Base-by-base conservation (phyloP, 2,797 vertebrate species). In the Sebastes baramenuke region DNA sequence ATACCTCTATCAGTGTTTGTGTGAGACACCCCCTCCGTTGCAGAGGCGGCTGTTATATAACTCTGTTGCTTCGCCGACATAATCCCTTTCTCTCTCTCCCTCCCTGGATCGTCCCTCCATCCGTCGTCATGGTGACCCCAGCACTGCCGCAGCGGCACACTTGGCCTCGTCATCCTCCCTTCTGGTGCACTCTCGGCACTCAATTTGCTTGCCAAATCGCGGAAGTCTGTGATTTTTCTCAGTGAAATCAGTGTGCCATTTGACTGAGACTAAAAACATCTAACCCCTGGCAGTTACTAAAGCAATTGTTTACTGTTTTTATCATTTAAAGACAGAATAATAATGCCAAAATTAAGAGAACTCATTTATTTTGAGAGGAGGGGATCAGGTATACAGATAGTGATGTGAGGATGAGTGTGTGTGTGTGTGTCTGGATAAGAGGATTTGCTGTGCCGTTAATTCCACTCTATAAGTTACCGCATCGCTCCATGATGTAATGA, bases 121-220 rank as follows among this genome's bases (percentile, higher is more conserved):
- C 89, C 54, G 90, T 94, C 67, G 74, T 58, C 92, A 93, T 93
- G 92, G 91, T 79, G 87, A 93, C 84, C 77, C 79, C 72, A 69
- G 78, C 83, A 80, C 75, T 88, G 80, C 87, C 60, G 87, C 90
- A 83, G 83, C 74, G 8, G 62, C 87, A 70, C 78, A 78, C 79
- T 86, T 68, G 20, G 58, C 73, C 49, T 81, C 20, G 1, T 65
- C 72, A 6, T 76, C 67, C 42, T 77, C 27, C 69, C 69, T 67
- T 49, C 75, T 72, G 77, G 55, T 80, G 75, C 60, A 4, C 70
- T 62, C 67, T 71, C 36, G n/a, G 36, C 52, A 7, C 72, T 81
- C 20, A 10, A 80, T 84, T 87, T 74, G 67, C 54, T 72, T 77
- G 29, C 87, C 67, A 81, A 85, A 85, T 84, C 24, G 1, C 5